Percentiles rank a stretch among this genome's conserved stretches.
phyloP scores from a whole-genome alignment of 2,113 vertebrate genomes.

The Bungarus multicinctus region DNA sequence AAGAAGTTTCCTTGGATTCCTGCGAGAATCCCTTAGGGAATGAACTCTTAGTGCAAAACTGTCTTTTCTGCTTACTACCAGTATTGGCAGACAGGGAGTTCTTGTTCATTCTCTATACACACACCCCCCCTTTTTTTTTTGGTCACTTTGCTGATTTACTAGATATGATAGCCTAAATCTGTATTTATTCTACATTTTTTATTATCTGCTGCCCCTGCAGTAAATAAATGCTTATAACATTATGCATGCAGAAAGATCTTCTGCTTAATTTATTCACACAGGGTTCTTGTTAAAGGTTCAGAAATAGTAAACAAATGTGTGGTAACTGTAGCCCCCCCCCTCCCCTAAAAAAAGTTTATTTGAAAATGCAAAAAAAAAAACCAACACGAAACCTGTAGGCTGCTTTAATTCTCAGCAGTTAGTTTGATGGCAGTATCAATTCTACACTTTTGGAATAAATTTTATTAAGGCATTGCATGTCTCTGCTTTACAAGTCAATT shows the following conservation, averaged over 20 bases:
- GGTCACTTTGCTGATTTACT: conserved; percentile 19
- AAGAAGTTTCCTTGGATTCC: neutral
- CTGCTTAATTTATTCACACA: neutral
- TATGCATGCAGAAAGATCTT: neutral
- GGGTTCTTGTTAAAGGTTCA: neutral
- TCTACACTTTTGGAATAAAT: conserved; percentile 64
- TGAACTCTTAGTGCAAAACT: conserved; percentile 1
- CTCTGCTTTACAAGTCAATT: conserved; percentile 62
- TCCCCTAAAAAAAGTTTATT: conserved; percentile 27
- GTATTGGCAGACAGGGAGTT: conserved; percentile 12
- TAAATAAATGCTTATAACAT: neutral
- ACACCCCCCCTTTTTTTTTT: conserved; percentile 1
- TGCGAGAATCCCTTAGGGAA: conserved; percentile 34
- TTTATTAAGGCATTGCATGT: conserved; percentile 61
- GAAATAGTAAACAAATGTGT: neutral
- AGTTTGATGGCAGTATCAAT: conserved; percentile 55
- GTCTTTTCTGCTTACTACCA: conserved; percentile 4
- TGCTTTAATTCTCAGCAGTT: conserved; percentile 51
- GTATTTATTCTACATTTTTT: conserved; percentile 17
- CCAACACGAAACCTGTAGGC: conserved; percentile 46
- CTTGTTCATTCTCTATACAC: neutral
- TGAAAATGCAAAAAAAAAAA: conserved; percentile 29
- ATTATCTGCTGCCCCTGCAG: accelerated
- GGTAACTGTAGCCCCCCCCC: neutral
- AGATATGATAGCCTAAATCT: neutral